Conservation (phyloP, 2,888 invertebrate species). For the Leptarthrus brevirostris region DNA sequence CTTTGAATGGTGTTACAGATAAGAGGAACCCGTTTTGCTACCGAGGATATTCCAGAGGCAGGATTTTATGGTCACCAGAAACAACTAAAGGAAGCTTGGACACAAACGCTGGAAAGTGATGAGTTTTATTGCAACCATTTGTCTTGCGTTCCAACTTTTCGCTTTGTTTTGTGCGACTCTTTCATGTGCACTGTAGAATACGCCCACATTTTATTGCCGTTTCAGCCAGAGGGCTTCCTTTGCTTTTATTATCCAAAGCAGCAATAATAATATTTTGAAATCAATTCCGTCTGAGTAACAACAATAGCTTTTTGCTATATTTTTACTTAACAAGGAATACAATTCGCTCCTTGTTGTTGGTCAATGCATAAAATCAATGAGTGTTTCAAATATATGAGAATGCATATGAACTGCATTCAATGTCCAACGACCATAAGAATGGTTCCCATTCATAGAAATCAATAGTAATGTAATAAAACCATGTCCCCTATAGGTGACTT, state of each 20-base stretch:
- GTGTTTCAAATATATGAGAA: no score
- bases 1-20: slow-evolving; percentile 13
- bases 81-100: slow-evolving; percentile 37
- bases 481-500: no score
- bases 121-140: slow-evolving; percentile 42
- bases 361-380: no score
- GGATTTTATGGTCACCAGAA: slow-evolving; percentile 31
- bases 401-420: no score
- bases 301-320: background rate
- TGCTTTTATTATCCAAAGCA: background rate
- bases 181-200: slow-evolving; percentile 17
- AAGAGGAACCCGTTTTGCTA: slow-evolving; percentile 24
- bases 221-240: background rate
- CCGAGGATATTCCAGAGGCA: slow-evolving; percentile 24
- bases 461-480: no score
- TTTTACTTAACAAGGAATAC: background rate
- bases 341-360: no score
- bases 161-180: slow-evolving; percentile 3
- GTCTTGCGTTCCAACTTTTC: slow-evolving; percentile 20
- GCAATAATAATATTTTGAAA: slow-evolving; percentile 14
- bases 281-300: background rate
- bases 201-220: slow-evolving; percentile 23
- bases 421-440: no score
- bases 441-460: no score
- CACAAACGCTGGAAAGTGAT: slow-evolving; percentile 31